Conservation (phyloP, 2,888 invertebrate genomes). For the Maniola hyperantus region DNA sequence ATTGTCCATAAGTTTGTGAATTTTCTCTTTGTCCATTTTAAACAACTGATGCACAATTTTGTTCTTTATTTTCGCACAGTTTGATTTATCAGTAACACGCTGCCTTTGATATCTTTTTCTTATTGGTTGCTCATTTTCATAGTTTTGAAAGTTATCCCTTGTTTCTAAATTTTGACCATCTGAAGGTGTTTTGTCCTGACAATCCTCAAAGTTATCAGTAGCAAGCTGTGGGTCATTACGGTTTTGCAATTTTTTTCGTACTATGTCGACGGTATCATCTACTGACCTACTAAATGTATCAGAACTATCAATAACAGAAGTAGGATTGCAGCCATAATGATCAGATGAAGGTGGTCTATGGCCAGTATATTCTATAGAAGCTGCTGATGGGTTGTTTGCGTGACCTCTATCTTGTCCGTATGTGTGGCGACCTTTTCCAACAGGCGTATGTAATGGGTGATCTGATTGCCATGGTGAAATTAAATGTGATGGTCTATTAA, state of each 20-base stretch:
- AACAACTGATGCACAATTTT: slow-evolving; percentile 78
- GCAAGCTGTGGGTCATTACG: slow-evolving; percentile 59
- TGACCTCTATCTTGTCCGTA: slow-evolving; percentile 51
- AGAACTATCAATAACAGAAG: slow-evolving; percentile 60
- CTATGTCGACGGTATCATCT: slow-evolving; percentile 74
- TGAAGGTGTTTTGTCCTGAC: slow-evolving; percentile 41
- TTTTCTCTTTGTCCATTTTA: slow-evolving; percentile 77
- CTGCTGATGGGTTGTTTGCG: slow-evolving; percentile 49
- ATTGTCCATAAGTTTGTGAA: slow-evolving; percentile 76
- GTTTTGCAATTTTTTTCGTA: slow-evolving; percentile 63
- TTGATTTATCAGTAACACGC: slow-evolving; percentile 52
- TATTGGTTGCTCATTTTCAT: slow-evolving; percentile 53
- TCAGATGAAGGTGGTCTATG: slow-evolving; percentile 76
- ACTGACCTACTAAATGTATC: slow-evolving; percentile 70
- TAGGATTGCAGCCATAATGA: slow-evolving; percentile 65
- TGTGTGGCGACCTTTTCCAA: slow-evolving; percentile 49
- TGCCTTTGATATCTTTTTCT: slow-evolving; percentile 57
- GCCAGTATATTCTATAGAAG: slow-evolving; percentile 59
- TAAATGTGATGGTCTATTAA: slow-evolving; percentile 41
- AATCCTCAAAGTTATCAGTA: slow-evolving; percentile 43
- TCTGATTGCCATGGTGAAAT: slow-evolving; percentile 54
- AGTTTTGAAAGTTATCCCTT: slow-evolving; percentile 40
- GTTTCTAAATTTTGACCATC: slow-evolving; percentile 46
- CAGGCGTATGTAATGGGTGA: slow-evolving; percentile 47
- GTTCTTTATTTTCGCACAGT: slow-evolving; percentile 73